Conservation (phyloP, 1,140 invertebrate genomes). For the Lucilia cuprina region DNA sequence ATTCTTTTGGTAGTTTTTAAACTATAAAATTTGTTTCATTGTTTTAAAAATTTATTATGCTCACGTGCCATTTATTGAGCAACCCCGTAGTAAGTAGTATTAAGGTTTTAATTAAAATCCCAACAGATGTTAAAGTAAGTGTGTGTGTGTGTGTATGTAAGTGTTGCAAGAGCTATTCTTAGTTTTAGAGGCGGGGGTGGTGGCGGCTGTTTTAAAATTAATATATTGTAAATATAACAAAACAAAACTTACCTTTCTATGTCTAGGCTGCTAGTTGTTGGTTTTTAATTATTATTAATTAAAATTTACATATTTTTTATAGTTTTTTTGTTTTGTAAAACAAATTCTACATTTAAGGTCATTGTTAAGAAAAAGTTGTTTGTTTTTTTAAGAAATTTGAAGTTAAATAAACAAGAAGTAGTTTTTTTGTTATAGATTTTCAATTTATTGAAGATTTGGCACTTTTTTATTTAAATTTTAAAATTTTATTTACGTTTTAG, state of each 20-base stretch:
- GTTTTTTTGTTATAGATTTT: neutral
- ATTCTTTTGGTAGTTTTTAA: too few species aligned
- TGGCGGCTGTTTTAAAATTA: neutral
- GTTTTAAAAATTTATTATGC: neutral
- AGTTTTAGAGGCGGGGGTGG: neutral
- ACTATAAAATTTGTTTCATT: too few species aligned
- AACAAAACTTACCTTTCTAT: neutral
- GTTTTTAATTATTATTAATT: neutral
- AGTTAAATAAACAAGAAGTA: too few species aligned
- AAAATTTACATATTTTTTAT: neutral
- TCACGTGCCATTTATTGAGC: neutral
- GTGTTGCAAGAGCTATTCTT: neutral
- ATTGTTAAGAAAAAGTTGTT: neutral
- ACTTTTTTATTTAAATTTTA: neutral
- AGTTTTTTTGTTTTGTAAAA: neutral
- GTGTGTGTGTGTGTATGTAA: neutral
- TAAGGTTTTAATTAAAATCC: constrained; percentile 11
- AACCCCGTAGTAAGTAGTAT: neutral
- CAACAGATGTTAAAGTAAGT: neutral
- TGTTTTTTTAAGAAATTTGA: too few species aligned
- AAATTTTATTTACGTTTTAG: neutral
- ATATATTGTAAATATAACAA: neutral
- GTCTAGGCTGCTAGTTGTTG: neutral
- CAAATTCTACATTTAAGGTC: neutral
- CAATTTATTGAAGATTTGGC: neutral